Evolutionary conservation across 2,113 vertebrate genomes (phyloP).

Genomic region (Muntiacus reevesi): DNA sequence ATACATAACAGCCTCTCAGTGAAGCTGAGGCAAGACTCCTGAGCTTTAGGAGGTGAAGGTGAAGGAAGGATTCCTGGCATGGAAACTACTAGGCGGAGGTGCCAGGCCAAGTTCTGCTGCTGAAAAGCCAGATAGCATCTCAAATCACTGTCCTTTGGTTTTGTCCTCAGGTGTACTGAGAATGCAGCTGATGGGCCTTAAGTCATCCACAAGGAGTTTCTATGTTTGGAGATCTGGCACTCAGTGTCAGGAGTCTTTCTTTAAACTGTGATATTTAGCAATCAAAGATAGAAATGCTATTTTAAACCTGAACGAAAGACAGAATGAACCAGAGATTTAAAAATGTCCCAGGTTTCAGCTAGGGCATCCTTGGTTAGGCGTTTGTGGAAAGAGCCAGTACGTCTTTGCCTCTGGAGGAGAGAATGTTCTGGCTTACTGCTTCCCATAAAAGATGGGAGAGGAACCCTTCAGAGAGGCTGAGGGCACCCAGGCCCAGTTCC

Average conservation of each 20-base stretch:
- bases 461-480: not conserved
- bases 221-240: no score
- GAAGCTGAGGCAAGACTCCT: not conserved
- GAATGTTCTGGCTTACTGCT: not conserved
- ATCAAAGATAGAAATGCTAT: no score
- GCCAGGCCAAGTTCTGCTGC: not conserved
- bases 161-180: no score
- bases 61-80: not conserved
- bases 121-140: not conserved
- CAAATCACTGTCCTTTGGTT: not conserved
- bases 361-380: not conserved
- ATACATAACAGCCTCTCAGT: not conserved
- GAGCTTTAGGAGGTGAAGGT: not conserved
- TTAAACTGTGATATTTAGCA: not conserved
- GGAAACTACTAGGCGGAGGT: not conserved
- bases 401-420: not conserved
- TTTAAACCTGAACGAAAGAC: not conserved
- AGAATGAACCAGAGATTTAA: not conserved
- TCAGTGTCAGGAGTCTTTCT: no score
- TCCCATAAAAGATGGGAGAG: not conserved
- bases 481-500: rapidly evolving
- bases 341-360: not conserved
- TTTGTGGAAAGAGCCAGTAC: not conserved
- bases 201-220: no score
- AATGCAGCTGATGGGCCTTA: no score